These are phyloP conservation scores for Aphidoletes aphidimyza DNA, from an alignment of 2,888 invertebrate species.

Conservation along the genomic window DNA sequence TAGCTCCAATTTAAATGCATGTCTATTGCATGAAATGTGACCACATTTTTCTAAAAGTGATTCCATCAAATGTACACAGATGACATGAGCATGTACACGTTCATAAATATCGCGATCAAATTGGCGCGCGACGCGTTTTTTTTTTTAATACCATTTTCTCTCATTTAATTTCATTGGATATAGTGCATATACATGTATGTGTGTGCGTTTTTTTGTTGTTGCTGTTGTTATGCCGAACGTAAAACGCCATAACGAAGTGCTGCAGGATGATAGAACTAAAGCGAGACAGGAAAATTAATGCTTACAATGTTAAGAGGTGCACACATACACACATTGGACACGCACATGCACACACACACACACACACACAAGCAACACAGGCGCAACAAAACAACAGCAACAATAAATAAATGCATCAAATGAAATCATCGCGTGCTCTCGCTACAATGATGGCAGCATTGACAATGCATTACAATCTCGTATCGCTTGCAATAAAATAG, in stretches of 20 bases:
- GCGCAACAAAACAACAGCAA: background rate
- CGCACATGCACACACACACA: background rate
- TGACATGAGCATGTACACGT: background rate
- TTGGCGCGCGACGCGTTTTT: too few species aligned
- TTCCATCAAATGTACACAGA: background rate
- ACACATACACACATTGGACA: background rate
- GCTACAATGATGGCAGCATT: conserved; percentile 1
- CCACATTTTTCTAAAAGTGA: conserved; percentile 14
- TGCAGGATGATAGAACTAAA: background rate
- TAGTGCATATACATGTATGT: too few species aligned
- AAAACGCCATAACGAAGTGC: background rate
- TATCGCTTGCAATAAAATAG: background rate
- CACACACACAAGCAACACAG: background rate
- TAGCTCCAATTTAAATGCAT: conserved; percentile 1
- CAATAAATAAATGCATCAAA: background rate
- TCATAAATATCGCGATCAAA: conserved; percentile 31
- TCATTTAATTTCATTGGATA: background rate
- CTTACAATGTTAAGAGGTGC: background rate
- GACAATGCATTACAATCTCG: background rate
- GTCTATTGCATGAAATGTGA: background rate
- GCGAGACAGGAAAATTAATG: background rate
- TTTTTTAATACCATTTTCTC: background rate
- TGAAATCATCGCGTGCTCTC: background rate
- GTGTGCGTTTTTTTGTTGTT: too few species aligned
- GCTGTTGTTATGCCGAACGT: too few species aligned